Percentiles rank a stretch among this genome's conserved stretches.
Evolutionary conservation across 2,888 invertebrate genomes (phyloP).

Genomic region (Cephus sareptanus): DNA sequence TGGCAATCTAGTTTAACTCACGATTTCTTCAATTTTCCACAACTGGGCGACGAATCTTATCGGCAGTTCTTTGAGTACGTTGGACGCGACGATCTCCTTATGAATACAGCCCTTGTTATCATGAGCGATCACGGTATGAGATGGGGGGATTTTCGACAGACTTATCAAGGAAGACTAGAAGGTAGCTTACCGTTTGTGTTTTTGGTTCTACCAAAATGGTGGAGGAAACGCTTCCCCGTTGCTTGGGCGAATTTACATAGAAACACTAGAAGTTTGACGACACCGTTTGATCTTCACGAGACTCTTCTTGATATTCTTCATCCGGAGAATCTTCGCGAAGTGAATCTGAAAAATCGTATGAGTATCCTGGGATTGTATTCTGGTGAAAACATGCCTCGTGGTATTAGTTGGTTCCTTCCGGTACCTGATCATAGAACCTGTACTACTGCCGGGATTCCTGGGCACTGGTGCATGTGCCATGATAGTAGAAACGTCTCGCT

Average conservation of each 20-base stretch:
- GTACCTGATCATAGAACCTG: constrained; percentile 82
- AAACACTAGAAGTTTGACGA: constrained; percentile 80
- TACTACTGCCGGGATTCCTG: constrained; percentile 78
- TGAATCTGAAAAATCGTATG: constrained; percentile 61
- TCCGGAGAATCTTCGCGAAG: constrained; percentile 65
- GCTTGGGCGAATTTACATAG: constrained; percentile 74
- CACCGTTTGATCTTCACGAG: constrained; percentile 86
- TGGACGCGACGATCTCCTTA: constrained; percentile 69
- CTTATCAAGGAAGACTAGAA: constrained; percentile 88
- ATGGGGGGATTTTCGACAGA: constrained; percentile 85
- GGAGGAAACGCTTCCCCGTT: constrained; percentile 72
- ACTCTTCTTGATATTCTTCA: constrained; percentile 79
- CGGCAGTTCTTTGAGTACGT: constrained; percentile 69
- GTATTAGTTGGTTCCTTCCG: constrained; percentile 82
- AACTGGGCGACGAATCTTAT: constrained; percentile 77
- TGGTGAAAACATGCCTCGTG: constrained; percentile 60
- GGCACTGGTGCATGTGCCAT: constrained; percentile 92
- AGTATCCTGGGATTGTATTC: constrained; percentile 62
- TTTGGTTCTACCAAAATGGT: constrained; percentile 79
- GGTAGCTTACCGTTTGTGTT: constrained; percentile 87
- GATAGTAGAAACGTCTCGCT: constrained; percentile 71
- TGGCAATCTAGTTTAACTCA: constrained; percentile 89
- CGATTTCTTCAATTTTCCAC: constrained; percentile 84
- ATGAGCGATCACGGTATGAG: constrained; percentile 92
- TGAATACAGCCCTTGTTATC: constrained; percentile 77